phyloP scores from a whole-genome alignment of 2,888 invertebrate species.

The Hyposoter didymator region DNA sequence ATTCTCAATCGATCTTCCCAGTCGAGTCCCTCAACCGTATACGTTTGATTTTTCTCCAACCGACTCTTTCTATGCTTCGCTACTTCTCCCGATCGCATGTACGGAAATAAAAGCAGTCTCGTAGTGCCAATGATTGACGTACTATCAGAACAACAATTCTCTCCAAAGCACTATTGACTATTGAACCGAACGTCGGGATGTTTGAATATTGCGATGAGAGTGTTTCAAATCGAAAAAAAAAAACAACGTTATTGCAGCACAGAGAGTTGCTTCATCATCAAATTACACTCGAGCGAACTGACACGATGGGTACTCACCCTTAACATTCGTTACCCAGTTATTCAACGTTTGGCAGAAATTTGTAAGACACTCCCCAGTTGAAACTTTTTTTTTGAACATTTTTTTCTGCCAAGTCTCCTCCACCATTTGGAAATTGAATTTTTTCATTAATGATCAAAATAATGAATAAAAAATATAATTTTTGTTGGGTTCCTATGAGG shows the following conservation, averaged over 20 bases:
- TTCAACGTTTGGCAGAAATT: too few relatives aligned
- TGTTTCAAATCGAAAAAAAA: background rate
- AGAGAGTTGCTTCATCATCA: background rate
- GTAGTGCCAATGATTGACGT: background rate
- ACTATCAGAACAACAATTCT: background rate
- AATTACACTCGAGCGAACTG: background rate
- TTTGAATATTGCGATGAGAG: background rate
- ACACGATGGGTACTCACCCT: background rate
- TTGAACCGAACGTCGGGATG: background rate
- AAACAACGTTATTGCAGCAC: background rate
- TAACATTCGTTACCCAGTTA: too few relatives aligned
- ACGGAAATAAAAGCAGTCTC: constrained; percentile 37
- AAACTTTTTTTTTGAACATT: too few relatives aligned
- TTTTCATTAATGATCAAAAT: too few relatives aligned
- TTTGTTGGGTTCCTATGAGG: too few relatives aligned
- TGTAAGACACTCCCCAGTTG: too few relatives aligned
- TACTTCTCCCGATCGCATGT: constrained; percentile 22
- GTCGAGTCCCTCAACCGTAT: constrained; percentile 7
- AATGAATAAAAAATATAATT: too few relatives aligned
- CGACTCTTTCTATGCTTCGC: constrained; percentile 22
- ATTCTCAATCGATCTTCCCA: constrained; percentile 58
- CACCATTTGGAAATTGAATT: too few relatives aligned
- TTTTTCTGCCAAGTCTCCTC: too few relatives aligned
- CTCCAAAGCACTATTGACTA: background rate
- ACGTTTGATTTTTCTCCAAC: constrained; percentile 9